Conservation (phyloP, 2,888 invertebrate species). For the Hydrotaea diabolus region DNA sequence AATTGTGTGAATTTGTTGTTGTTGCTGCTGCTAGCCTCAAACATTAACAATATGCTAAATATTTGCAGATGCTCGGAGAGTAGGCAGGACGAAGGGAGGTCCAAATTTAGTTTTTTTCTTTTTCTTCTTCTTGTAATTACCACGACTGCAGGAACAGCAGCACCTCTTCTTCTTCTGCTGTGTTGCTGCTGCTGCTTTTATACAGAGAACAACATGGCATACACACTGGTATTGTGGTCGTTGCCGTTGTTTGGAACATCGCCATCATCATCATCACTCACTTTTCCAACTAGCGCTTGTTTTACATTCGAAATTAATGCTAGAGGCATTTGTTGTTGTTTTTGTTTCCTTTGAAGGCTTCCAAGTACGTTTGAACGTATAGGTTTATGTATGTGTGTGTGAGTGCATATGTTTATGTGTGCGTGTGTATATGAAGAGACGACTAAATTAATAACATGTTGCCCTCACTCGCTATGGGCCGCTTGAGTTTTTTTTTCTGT, state of each 20-base stretch:
- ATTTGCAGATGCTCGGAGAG: neutral
- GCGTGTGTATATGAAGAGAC: neutral
- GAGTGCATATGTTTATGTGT: no score
- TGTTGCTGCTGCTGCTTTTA: no score
- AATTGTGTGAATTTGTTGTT: neutral
- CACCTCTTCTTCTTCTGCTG: neutral
- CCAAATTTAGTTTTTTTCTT: neutral
- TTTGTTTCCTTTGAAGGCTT: neutral
- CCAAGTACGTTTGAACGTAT: no score
- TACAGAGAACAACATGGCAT: neutral
- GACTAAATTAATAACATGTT: slow-evolving; percentile 36
- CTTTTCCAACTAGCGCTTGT: slow-evolving; percentile 46
- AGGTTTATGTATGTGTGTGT: slow-evolving; percentile 6
- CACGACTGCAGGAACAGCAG: neutral
- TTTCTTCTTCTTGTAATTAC: neutral
- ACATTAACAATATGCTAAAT: neutral
- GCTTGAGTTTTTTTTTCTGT: neutral
- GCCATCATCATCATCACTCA: slow-evolving; percentile 40
- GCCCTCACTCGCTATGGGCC: neutral
- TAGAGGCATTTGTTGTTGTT: slow-evolving; percentile 38
- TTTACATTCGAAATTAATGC: slow-evolving; percentile 59
- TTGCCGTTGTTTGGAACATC: neutral
- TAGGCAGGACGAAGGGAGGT: neutral
- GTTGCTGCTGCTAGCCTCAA: neutral
- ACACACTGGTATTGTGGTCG: neutral